A percentile compares a stretch with the other conserved stretches of the same genome.
Evolutionary conservation across 2,888 invertebrate species (phyloP).

Genomic region (Rugalucina vietnamica): DNA sequence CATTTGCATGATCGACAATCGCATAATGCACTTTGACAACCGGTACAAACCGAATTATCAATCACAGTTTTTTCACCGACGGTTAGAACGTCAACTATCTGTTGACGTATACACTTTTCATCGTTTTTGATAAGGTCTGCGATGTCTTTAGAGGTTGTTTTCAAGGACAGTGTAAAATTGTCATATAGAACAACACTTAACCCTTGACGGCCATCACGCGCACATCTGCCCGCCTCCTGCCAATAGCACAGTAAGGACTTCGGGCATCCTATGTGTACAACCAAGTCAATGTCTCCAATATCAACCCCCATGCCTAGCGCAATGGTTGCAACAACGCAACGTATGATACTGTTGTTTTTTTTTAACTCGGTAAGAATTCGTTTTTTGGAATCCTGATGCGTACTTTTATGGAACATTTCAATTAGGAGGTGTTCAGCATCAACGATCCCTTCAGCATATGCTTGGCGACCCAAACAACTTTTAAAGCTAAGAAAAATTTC

Average conservation of each 20-base stretch:
- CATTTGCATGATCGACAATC: conserved; percentile 1
- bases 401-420: conserved; percentile 60
- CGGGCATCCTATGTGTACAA: conserved; percentile 47
- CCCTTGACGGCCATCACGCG: conserved; percentile 44
- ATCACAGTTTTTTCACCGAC: not conserved
- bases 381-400: conserved; percentile 46
- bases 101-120: conserved; percentile 24
- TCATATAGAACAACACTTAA: conserved; percentile 35
- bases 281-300: conserved; percentile 38
- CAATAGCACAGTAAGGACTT: conserved; percentile 45
- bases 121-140: conserved; percentile 9
- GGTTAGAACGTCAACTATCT: conserved; percentile 15
- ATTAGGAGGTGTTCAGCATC: conserved; percentile 36
- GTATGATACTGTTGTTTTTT: conserved; percentile 12
- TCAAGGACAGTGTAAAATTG: conserved; percentile 26
- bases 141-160: conserved; percentile 40
- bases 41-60: not conserved
- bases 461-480: conserved; percentile 29
- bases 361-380: conserved; percentile 37
- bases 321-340: conserved; percentile 49
- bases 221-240: conserved; percentile 56
- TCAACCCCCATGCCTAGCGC: conserved; percentile 60
- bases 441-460: conserved; percentile 31
- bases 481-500: conserved; percentile 46
- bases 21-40: not conserved